Evolutionary conservation across 2,113 vertebrate species (phyloP), one percentile per base, ranked within the genome.

Genomic region (Tapirus terrestris): DNA sequence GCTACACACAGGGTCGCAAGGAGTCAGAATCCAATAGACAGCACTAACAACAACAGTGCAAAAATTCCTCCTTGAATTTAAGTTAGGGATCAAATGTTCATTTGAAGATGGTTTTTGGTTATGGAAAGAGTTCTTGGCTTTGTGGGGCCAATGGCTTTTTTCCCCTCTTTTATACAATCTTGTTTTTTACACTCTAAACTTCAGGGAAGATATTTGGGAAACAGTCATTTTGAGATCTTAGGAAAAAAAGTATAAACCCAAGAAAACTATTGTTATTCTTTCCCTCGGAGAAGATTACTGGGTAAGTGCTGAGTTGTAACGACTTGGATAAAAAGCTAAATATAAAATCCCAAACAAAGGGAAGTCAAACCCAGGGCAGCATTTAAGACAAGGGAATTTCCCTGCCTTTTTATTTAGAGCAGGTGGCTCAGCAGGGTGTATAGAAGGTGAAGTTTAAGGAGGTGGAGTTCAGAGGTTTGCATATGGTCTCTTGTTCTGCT

Each of bases 161-260:
- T n/a, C 76, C 68, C 70, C 27, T 48, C 16, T 88, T 67, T 61
- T 48, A 53, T 60, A 8, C 1, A 72, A 12, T 73, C 82, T 76
- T 67, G 17, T 93, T 92, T 91, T 92, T 95, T 31, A 43, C 10
- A 89, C 60, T 84, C 53, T 76, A 23, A 95, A 72, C 48, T 95
- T 98, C 83, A 80, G 84, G 56, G 45, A 31, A 91, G 80, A 90
- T 48, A 77, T 96, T 98, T 91, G 68, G 56, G 93, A 98, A 98
- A 11, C 4, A 72, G 58, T 95, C 70, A 86, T 98, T 98, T 84
- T 61, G 65, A 94, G 45, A 80, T 96, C 80, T 96, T 96, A 94
- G 92, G 2, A 1, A 60, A 73, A 95, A 92, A 94, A 94, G 45
- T 79, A 45, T 93, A 97, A 98, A 73, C 67, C 96, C 90, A 89